Conservation (phyloP, 2,797 vertebrate species). For the Urosaurus nigricauda region DNA sequence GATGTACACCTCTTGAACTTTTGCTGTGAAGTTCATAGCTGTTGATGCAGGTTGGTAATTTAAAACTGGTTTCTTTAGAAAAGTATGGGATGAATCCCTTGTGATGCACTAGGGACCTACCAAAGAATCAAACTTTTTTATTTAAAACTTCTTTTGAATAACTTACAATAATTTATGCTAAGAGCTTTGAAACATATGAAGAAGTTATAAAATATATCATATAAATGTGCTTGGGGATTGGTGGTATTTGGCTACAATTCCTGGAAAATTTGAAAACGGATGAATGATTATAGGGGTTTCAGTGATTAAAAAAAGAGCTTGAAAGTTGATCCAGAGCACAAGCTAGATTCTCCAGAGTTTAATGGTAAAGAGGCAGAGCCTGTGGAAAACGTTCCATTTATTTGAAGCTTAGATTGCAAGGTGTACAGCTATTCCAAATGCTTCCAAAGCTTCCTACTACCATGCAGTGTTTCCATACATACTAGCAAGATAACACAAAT, state of each 20-base stretch:
- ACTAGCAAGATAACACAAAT: not conserved
- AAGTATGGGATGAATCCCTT: constrained; percentile 2
- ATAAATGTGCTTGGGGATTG: constrained; percentile 17
- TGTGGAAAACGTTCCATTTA: not conserved
- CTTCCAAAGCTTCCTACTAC: not conserved
- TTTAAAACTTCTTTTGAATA: constrained; percentile 38
- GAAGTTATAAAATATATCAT: not conserved
- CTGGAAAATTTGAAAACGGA: constrained; percentile 24
- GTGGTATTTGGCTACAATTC: constrained; percentile 17
- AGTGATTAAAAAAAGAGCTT: not conserved
- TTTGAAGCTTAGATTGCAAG: not conserved
- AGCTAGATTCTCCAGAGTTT: not conserved
- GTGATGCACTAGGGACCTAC: not conserved
- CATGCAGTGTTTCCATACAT: not conserved
- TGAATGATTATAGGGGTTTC: not conserved
- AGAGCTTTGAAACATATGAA: not conserved
- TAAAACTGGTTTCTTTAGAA: constrained; percentile 56
- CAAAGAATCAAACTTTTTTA: not conserved
- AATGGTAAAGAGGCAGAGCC: not conserved
- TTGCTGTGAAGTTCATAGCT: constrained; percentile 59
- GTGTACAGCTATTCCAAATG: not conserved
- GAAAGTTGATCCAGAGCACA: not conserved
- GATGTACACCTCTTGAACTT: constrained; percentile 49
- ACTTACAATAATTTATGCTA: not conserved
- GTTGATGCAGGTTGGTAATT: constrained; percentile 31